Evolutionary conservation across 2,888 invertebrate genomes (phyloP).

Genomic region (Drosophila antonietae): DNA sequence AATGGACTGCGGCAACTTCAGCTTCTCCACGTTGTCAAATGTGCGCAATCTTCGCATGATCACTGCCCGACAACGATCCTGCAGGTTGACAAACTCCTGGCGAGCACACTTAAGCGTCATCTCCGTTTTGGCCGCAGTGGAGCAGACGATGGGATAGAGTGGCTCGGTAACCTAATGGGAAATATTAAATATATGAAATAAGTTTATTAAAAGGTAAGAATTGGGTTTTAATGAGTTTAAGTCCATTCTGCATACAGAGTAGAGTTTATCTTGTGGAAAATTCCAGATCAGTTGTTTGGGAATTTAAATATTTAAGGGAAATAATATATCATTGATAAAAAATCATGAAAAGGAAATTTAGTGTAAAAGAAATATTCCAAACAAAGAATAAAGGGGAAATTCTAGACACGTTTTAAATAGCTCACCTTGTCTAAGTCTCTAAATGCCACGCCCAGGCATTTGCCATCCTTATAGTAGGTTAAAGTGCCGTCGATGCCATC

Average conservation of each 20-base stretch:
- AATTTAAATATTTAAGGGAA: too few species aligned
- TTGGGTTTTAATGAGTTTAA: too few species aligned
- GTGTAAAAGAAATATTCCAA: neutral
- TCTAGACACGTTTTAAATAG: neutral
- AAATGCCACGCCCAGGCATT: constrained; percentile 89
- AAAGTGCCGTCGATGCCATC: constrained; percentile 89
- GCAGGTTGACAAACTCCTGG: constrained; percentile 88
- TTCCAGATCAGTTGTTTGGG: neutral
- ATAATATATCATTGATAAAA: too few species aligned
- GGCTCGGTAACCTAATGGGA: constrained; percentile 85
- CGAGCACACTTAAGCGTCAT: constrained; percentile 88
- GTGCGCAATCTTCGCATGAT: constrained; percentile 86
- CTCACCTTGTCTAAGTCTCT: constrained; percentile 87
- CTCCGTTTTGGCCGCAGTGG: constrained; percentile 91
- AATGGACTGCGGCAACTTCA: constrained; percentile 87
- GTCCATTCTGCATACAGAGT: too few species aligned
- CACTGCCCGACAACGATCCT: constrained; percentile 88
- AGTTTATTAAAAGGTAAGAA: neutral
- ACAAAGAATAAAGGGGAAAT: neutral
- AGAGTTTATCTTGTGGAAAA: neutral
- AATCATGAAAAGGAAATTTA: too few species aligned
- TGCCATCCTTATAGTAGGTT: constrained; percentile 90
- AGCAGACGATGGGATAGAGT: constrained; percentile 89
- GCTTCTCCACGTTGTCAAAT: constrained; percentile 85
- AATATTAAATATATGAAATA: neutral